Percentiles rank a stretch among this genome's conserved stretches.
Conservation (phyloP, 2,888 invertebrate genomes). For the Sicus ferrugineus region DNA sequence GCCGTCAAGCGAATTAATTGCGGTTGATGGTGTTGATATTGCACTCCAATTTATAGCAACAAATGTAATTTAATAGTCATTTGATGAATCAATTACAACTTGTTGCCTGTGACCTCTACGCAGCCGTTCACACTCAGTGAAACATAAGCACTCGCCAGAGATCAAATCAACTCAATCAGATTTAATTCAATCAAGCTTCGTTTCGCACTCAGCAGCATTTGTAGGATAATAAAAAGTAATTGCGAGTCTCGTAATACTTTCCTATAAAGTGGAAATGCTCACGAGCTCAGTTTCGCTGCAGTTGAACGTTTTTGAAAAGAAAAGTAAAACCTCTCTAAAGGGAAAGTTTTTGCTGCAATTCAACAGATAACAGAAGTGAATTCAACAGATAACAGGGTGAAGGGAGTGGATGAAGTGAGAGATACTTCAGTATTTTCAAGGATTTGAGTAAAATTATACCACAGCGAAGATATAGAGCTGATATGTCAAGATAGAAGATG, state of each 20-base stretch:
- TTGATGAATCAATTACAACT: neutral
- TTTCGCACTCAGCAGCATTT: neutral
- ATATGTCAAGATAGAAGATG: too few species aligned
- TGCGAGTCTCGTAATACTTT: neutral
- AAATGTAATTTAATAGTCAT: neutral
- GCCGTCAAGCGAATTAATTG: neutral
- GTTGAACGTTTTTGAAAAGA: neutral
- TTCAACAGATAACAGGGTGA: too few species aligned
- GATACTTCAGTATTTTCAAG: too few species aligned
- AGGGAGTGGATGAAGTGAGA: too few species aligned
- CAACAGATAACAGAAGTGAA: too few species aligned
- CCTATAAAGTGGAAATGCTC: neutral
- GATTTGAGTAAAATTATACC: too few species aligned
- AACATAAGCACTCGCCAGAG: neutral
- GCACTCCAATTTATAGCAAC: slow-evolving; percentile 12
- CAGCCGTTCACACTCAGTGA: neutral
- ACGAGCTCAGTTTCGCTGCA: neutral
- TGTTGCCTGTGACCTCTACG: slow-evolving; percentile 16
- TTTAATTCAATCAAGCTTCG: slow-evolving; percentile 18
- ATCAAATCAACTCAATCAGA: slow-evolving; percentile 15
- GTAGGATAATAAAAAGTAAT: slow-evolving; percentile 3
- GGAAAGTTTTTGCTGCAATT: too few species aligned
- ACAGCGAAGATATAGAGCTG: too few species aligned
- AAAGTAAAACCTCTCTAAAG: neutral
- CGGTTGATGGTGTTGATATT: neutral